phyloP scores from a whole-genome alignment of 2,888 invertebrate species.

The Thysanoteuthis rhombus region DNA sequence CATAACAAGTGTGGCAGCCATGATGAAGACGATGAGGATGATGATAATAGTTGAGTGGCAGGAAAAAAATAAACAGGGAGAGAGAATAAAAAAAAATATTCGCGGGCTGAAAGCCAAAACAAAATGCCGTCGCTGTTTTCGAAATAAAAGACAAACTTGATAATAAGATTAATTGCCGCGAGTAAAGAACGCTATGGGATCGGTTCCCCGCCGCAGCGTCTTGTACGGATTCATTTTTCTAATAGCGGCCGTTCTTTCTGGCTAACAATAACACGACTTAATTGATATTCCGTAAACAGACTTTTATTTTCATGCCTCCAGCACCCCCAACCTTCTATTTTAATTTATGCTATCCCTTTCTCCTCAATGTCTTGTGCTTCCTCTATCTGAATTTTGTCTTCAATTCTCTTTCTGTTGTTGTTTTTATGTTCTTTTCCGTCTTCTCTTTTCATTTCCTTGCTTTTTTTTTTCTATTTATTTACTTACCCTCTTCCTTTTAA shows the following conservation, averaged over 20 bases:
- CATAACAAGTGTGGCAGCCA: no score
- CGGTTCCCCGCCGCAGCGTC: neutral
- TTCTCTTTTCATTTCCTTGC: no score
- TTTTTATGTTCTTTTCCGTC: no score
- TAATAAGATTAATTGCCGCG: constrained; percentile 12
- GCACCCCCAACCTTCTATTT: neutral
- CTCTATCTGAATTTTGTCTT: neutral
- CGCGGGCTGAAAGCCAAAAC: neutral
- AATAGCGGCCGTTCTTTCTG: neutral
- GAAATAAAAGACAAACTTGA: neutral
- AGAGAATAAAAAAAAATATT: neutral
- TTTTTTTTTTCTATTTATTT: no score
- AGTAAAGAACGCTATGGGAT: neutral
- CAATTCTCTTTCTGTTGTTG: neutral
- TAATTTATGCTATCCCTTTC: neutral
- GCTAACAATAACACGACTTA: neutral
- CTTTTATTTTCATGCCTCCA: constrained; percentile 12
- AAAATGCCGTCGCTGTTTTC: neutral
- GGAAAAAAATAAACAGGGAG: neutral
- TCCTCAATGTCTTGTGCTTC: neutral
- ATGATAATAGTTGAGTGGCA: neutral
- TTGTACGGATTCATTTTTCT: neutral
- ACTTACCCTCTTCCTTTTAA: no score
- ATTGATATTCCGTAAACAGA: constrained; percentile 12
- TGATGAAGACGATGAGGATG: neutral